Base-by-base conservation (phyloP, 2,113 vertebrate genomes). In the Cacatua alba region DNA sequence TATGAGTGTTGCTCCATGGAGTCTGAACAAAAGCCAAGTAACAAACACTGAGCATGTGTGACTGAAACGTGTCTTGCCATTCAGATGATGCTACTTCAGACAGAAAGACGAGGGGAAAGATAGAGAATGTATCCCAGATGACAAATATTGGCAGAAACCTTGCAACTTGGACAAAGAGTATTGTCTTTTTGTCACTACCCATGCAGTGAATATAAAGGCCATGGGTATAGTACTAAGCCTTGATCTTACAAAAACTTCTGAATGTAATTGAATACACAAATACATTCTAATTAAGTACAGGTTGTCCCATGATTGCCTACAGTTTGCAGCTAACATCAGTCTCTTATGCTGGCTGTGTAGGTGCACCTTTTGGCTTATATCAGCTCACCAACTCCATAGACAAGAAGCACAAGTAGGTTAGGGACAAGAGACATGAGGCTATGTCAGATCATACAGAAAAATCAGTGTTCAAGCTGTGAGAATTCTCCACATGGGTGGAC, bases 11-110 rank as follows among this genome's bases (percentile, higher is more conserved):
- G 62, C 62, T 95, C 64, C n/a, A 11, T 31, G 46, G 63, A 82
- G 53, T 24, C 82, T 94, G 95, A 95, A 87, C 71, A 76, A 19
- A 74, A 93, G 92, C 96, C 95, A 97, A 95, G 68, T 7, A 88
- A 44, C 71, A 97, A 95, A 97, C 90, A 69, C 53, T 35, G 59
- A 95, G 92, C 95, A 93, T 94, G 92, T 95, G 94, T 88, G 84
- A 63, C 70, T 89, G 53, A 82, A 90, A 62, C 1, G 3, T 52
- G 59, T 80, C 80, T 88, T 80, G 70, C 59, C 5, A 1, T 93
- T 89, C 43, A 76, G 68, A 91, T 49, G 89, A 71, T 92, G 81
- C 52, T 92, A 14, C 93, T 89, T 95, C 75, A 96, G 82, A 80
- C 63, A 90, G 75, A 91, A 82, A 95, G 59, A 44, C 59, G 3